Evolutionary conservation across 2,797 vertebrate genomes (phyloP), one percentile per base, ranked within the genome.

Genomic region (Argya squamiceps): DNA sequence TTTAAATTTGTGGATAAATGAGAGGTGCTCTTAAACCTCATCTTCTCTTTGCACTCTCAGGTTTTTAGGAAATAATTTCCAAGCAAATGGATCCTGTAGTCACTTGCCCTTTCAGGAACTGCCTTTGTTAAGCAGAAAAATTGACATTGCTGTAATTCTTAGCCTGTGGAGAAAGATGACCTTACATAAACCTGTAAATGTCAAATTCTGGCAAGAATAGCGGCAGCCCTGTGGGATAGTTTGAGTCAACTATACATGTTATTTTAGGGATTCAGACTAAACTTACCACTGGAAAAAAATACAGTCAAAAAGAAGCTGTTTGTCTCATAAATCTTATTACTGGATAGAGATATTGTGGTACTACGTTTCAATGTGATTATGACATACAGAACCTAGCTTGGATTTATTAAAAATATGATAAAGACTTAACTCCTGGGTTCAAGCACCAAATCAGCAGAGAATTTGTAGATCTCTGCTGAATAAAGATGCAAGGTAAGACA

Each of bases 141-240:
- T 41, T 47, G 73, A 41, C 56, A 59, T 65, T 60, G 43, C 43
- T 83, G 20, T 84, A 77, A 74, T 85, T 91, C 36, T 76, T 58
- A 84, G 75, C 78, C 89, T 49, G n/a, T 78, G 78, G 87, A 94
- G 71, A 94, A 91, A 84, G 76, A 78, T 73, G 92, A 95, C 95
- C 92, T 97, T 95, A 94, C 36, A 76, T 62, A 89, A 88, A 95
- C 87, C 80, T 88, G 73, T 44, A 95, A 95, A 97, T 89, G 92
- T 96, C 92, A 95, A 73, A 91, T 74, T 92, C 77, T 85, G 46
- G 43, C 27, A 84, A 82, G 62, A 92, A 65, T 59, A 50, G 74
- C 75, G 20, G 53, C 44, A 71, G 30, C 50, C 59, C 79, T 52
- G 49, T 32, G 34, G 71, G 24, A 62, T 8, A 53, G 58, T 69